These are phyloP conservation scores for Nyctereutes procyonoides DNA, from an alignment of 2,113 vertebrate species.

Conservation along the genomic window DNA sequence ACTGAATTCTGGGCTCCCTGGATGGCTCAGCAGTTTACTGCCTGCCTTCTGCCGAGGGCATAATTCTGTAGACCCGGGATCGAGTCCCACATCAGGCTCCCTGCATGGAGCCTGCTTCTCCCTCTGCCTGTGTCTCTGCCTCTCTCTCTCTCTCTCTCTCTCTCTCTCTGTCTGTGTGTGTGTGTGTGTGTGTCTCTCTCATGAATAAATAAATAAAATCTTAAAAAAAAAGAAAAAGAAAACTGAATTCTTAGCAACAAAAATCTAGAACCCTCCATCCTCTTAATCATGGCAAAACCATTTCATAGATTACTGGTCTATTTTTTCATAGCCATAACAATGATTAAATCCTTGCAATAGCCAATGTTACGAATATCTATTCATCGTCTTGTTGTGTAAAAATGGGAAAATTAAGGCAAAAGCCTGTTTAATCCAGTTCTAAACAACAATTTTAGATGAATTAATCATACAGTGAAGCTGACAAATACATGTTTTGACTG, in stretches of 20 bases:
- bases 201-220: no score
- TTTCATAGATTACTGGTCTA: not conserved
- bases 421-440: not conserved
- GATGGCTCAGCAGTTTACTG: no score
- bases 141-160: no score
- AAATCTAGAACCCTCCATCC: not conserved
- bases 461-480: not conserved
- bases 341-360: not conserved
- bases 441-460: not conserved
- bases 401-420: not conserved
- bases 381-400: not conserved
- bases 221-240: not conserved
- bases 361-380: not conserved
- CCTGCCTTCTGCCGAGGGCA: no score
- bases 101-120: no score
- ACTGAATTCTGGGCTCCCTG: not conserved
- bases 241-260: not conserved
- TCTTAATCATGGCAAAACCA: not conserved
- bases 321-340: not conserved
- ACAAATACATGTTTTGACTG: not conserved
- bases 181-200: no score
- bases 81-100: no score
- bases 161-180: no score
- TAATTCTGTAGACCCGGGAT: no score
- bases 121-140: no score